Conservation (phyloP, 2,888 invertebrate species). For the Ferdinandea cuprea region DNA sequence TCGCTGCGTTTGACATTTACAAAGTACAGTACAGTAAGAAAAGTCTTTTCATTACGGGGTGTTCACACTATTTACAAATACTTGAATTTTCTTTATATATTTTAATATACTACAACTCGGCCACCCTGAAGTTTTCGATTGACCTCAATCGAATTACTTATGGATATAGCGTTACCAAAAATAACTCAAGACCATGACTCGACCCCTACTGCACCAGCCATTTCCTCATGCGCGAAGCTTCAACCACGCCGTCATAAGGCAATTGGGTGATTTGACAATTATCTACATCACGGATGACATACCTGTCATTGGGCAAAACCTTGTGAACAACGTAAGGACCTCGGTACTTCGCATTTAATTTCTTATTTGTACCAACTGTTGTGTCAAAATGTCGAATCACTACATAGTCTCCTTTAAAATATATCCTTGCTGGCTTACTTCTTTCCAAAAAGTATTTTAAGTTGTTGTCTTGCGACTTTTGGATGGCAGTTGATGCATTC, state of each 20-base stretch:
- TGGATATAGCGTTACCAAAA: not conserved
- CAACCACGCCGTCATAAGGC: conserved; percentile 22
- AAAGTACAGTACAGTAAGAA: too few relatives aligned
- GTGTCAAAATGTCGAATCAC: conserved; percentile 22
- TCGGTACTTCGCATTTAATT: not conserved
- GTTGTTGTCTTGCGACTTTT: conserved; percentile 29
- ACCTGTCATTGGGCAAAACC: conserved; percentile 24
- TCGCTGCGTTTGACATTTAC: too few relatives aligned
- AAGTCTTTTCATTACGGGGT: too few relatives aligned
- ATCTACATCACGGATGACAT: conserved; percentile 74
- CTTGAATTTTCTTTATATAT: too few relatives aligned
- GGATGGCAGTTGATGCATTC: conserved; percentile 7
- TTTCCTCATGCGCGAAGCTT: conserved; percentile 36
- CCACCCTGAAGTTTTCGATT: conserved; percentile 53
- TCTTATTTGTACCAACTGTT: conserved; percentile 5
- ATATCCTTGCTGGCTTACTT: conserved; percentile 11
- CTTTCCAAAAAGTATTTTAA: conserved; percentile 4
- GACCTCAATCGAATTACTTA: conserved; percentile 57
- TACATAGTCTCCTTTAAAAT: conserved; percentile 4
- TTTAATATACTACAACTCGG: conserved; percentile 43
- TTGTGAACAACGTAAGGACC: not conserved
- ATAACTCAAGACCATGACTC: too few relatives aligned
- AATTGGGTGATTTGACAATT: conserved; percentile 37
- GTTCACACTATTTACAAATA: too few relatives aligned
- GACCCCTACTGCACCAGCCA: conserved; percentile 3